Evolutionary conservation across 2,113 vertebrate genomes (phyloP).

Genomic region (Thunnus thynnus): DNA sequence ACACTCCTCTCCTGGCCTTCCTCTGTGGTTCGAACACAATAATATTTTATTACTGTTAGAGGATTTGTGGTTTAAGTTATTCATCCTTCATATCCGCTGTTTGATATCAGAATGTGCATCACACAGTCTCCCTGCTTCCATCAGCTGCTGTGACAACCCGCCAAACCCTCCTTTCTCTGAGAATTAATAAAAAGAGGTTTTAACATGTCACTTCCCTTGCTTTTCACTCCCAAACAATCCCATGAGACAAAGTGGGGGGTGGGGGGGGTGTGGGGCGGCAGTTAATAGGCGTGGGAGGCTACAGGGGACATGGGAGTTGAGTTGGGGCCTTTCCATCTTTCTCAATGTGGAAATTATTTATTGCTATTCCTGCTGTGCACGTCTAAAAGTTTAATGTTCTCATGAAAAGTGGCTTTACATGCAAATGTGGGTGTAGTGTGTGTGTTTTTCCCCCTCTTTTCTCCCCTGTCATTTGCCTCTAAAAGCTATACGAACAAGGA

Average conservation of each 20-base stretch:
- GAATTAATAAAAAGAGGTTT: conserved; percentile 67
- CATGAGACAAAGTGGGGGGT: conserved; percentile 30
- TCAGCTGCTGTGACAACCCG: conserved; percentile 40
- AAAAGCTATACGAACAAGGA: conserved; percentile 72
- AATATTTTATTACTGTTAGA: conserved; percentile 25
- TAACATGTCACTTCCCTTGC: conserved; percentile 62
- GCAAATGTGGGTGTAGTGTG: conserved; percentile 69
- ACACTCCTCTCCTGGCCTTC: background rate
- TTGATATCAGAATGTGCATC: conserved; percentile 15
- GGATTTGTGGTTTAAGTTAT: conserved; percentile 36
- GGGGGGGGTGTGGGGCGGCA: no score
- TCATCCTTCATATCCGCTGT: conserved; percentile 42
- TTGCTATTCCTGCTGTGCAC: conserved; percentile 52
- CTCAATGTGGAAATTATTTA: conserved; percentile 76
- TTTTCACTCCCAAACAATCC: conserved; percentile 58
- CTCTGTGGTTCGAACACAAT: background rate
- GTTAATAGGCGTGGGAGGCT: conserved; percentile 33
- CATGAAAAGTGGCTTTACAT: conserved; percentile 73
- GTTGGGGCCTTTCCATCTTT: conserved; percentile 49
- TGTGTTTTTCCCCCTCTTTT: conserved; percentile 25
- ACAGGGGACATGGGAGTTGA: conserved; percentile 25
- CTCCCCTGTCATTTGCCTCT: conserved; percentile 59
- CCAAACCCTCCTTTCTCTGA: conserved; percentile 11
- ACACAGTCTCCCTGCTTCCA: conserved; percentile 17
- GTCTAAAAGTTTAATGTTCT: conserved; percentile 73